Base-by-base conservation (phyloP, 2,797 vertebrate genomes). In the Scarus forsteni region DNA sequence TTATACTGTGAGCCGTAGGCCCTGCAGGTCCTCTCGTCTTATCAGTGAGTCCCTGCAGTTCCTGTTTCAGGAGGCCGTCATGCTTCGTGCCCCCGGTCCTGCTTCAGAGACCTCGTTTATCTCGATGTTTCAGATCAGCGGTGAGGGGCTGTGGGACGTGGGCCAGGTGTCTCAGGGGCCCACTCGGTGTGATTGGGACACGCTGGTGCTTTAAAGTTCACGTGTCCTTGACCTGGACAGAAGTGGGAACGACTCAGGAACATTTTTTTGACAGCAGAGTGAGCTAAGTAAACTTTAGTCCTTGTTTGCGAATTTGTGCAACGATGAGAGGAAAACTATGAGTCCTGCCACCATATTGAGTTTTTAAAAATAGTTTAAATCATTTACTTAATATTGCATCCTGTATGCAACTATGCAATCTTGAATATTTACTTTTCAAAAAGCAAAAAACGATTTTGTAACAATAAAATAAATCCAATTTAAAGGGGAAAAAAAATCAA, bases 1-100 rank as follows among this genome's bases (percentile, higher is more conserved):
- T 54, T 67, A 71, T 13, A 66, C 70, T 59, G 68, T 56, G 1
- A 0, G 54, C 75, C 73, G 51, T n/a, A 48, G 66, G 19, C 39
- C 40, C 43, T 72, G 77, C 79, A 90, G 83, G 75, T 86, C 78
- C 38, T 42, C 12, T 35, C 43, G 58, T 48, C 38, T 40, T 52
- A 8, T 27, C 13, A 63, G 35, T 5, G 39, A 66, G 52, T 15
- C 16, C 9, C 60, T 64, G 59, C 6, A 0, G 58, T 72, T 74
- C 81, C 66, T 82, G 13, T 76, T 67, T 63, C 43, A 76, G 14
- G 27, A 54, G 42, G 44, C 7, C 54, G 66, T 83, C 59, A 67
- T 66, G 75, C 65, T 61, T 77, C 52, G 54, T 63, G 65, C 56
- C 48, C 74, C 46, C 15, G 49, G 65, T 60, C 39, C 34, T 73